Evolutionary conservation across 2,888 invertebrate species (phyloP).

Genomic region (Chironomus tentans): DNA sequence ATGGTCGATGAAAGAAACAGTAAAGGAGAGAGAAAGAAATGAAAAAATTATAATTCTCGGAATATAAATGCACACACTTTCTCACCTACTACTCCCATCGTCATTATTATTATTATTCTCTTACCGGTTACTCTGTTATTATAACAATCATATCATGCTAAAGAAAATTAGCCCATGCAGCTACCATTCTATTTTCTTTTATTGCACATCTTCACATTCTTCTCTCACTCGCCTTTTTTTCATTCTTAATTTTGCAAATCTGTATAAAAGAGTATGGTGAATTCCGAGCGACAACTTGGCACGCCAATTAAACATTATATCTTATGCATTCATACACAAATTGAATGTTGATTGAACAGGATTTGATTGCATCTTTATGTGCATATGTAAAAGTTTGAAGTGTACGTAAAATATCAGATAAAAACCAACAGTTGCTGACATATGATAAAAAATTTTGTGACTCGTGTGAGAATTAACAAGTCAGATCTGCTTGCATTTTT

Average conservation of each 20-base stretch:
- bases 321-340: not conserved
- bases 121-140: not conserved
- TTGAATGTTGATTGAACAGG: not conserved
- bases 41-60: not conserved
- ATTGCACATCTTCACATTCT: not conserved
- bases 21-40: not conserved
- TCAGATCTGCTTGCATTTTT: too few species aligned
- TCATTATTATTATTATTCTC: not conserved
- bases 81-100: not conserved
- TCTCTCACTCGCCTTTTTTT: not conserved
- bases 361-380: not conserved
- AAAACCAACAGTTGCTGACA: too few species aligned
- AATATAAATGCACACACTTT: constrained; percentile 4
- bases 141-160: not conserved
- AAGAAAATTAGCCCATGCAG: not conserved
- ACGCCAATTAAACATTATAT: not conserved
- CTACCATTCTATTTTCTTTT: not conserved
- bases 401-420: not conserved
- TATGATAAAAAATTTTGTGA: too few species aligned
- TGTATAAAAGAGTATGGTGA: too few species aligned
- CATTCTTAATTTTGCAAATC: too few species aligned
- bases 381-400: not conserved
- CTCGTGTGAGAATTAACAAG: too few species aligned
- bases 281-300: not conserved
- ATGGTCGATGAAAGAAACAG: too few species aligned